A percentile compares a stretch with the other conserved stretches of the same genome.
Evolutionary conservation across 2,797 vertebrate genomes (phyloP).

Genomic region (Lepidocolaptes lacrymiger): DNA sequence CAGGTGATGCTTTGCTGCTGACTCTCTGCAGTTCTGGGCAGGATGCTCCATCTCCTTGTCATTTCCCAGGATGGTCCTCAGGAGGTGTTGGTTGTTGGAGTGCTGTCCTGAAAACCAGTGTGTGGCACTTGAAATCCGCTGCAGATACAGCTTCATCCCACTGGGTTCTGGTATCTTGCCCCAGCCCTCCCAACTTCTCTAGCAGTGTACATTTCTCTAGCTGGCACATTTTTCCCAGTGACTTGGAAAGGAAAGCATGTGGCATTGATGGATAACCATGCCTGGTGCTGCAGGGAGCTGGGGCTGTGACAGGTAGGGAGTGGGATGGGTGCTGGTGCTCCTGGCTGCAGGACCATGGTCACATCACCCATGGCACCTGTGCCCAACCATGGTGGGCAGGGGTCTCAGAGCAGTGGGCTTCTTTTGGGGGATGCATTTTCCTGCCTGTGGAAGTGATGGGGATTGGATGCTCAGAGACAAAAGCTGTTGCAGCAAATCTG

Average conservation of each 20-base stretch:
- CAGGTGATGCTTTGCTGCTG: not conserved
- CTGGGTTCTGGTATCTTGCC: not conserved
- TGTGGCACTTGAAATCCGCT: not conserved
- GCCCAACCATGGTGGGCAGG: not conserved
- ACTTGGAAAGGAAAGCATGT: not conserved
- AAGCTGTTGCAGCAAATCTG: accelerated
- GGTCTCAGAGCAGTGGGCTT: not conserved
- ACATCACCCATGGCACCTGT: accelerated
- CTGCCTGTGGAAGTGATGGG: accelerated
- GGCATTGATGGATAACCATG: not conserved
- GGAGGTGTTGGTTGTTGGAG: not conserved
- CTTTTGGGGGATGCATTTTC: not conserved
- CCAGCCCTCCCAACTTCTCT: not conserved
- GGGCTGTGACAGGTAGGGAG: not conserved
- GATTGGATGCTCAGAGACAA: accelerated
- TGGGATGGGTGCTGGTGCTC: not conserved
- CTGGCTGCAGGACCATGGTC: not conserved
- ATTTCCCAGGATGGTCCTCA: not conserved
- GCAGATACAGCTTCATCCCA: not conserved
- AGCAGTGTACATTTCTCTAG: not conserved
- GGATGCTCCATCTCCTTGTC: not conserved
- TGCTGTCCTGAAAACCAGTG: not conserved
- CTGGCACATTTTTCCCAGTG: not conserved
- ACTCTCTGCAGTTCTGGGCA: not conserved
- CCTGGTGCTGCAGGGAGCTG: accelerated